Evolutionary conservation across 2,888 invertebrate genomes (phyloP), one percentile per base, ranked within the genome.

Genomic region (Calliphora vomitoria): DNA sequence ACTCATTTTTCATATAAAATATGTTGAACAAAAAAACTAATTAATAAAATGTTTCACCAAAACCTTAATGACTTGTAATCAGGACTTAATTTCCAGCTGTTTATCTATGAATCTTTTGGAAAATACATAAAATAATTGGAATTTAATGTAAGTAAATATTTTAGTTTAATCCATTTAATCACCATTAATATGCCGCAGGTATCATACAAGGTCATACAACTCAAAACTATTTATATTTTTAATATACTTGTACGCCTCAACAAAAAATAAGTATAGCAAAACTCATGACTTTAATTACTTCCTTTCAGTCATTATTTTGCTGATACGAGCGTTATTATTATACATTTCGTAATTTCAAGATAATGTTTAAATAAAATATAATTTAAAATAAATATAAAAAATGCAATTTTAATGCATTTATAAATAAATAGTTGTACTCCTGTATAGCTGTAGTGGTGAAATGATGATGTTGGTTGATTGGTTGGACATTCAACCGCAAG

Each of bases 401-500:
- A 64, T 55, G 62, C 64, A 41, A 41, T 72, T 72, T 81, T 72
- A 72, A 81, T 83, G 53, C 55, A 62, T 8, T 62, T 55, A 62
- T 71, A 71, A 76, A 53, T 76, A 35, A 35, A 35, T 71, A 58
- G 55, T 68, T 38, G 60, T 55, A 50, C 6, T 35, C 35, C 0
- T 35, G 66, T 62, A 31, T 38, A 38, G 50, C 38, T 68, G 41
- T 75, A 68, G 66, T 74, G 38, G 50, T 69, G 76, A 10, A 50
- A 60, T 69, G 35, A 53, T 72, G 25, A 81, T 72, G 41, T 41
- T 62, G 60, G 18, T 53, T 58, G 55, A 31, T 79, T 60, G 69
- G 76, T 44, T 62, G 76, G 82, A 69, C 82, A 64, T 62, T 83
- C 82, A 83, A 83, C 82, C 76, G 76, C 82, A 76, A 76, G 31